Percentiles rank a stretch among this genome's conserved stretches.
Conservation (phyloP, 2,888 invertebrate species). For the Lithophane leautieri region DNA sequence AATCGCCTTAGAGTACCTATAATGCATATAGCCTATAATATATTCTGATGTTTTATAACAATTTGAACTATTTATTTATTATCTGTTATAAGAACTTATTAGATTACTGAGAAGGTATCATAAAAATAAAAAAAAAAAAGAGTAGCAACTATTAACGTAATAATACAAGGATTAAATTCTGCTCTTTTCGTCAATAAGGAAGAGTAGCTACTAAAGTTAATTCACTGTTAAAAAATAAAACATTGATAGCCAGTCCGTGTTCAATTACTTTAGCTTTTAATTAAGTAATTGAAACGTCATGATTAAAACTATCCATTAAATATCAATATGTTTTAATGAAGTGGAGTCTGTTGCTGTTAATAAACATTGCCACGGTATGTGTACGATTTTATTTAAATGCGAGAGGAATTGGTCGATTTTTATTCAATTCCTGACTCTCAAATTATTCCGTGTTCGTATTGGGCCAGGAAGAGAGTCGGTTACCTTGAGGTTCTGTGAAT, state of each 20-base stretch:
- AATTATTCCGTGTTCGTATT: not conserved
- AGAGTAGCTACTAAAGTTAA: not conserved
- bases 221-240: slow-evolving; percentile 2
- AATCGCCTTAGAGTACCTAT: too few species aligned
- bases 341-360: not conserved
- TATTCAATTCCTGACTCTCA: not conserved
- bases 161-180: too few species aligned
- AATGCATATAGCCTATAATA: too few species aligned
- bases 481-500: not conserved
- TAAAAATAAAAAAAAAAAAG: too few species aligned
- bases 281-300: slow-evolving; percentile 34
- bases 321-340: slow-evolving; percentile 5
- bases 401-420: not conserved
- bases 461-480: not conserved
- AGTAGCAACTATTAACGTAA: too few species aligned
- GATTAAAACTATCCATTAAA: not conserved
- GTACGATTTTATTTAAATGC: not conserved
- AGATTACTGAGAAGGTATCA: too few species aligned
- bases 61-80: too few species aligned
- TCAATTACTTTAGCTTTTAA: slow-evolving; percentile 28
- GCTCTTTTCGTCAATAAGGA: not conserved
- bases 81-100: too few species aligned
- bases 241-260: not conserved
- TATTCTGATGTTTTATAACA: too few species aligned
- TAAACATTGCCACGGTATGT: not conserved